A percentile compares a stretch with the other conserved stretches of the same genome.
Conservation (phyloP, 2,113 vertebrate species). For the Chlorodrepanis virens region DNA sequence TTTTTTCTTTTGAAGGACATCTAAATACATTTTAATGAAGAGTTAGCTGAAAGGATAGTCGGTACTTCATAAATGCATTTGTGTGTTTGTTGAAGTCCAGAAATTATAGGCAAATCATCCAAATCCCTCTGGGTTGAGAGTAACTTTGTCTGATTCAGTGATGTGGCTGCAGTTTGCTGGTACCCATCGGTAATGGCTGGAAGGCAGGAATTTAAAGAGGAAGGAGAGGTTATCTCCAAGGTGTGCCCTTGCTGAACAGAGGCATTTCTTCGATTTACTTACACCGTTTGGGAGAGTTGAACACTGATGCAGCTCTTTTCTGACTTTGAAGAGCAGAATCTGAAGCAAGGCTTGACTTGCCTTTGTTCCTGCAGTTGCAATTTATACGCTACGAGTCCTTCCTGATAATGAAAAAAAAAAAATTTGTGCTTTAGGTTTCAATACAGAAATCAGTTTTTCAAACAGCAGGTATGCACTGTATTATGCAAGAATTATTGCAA, state of each 20-base stretch:
- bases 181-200: neutral
- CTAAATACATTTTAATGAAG: conserved; percentile 69
- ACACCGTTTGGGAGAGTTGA: neutral
- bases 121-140: neutral
- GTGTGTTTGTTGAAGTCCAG: conserved; percentile 17
- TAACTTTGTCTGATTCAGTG: conserved; percentile 14
- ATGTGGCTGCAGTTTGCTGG: neutral
- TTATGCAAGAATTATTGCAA: neutral
- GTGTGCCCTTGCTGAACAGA: neutral
- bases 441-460: neutral
- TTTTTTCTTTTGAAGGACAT: conserved; percentile 36
- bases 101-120: neutral
- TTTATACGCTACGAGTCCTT: neutral
- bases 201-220: neutral
- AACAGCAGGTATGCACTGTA: neutral
- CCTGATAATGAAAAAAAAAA: neutral
- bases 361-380: neutral
- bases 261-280: conserved; percentile 5
- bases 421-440: neutral
- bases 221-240: conserved; percentile 29
- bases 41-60: conserved; percentile 21
- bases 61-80: conserved; percentile 21
- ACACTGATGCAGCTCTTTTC: neutral
- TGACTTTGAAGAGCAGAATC: neutral
- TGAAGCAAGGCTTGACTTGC: neutral